phyloP scores from a whole-genome alignment of 1,140 invertebrate genomes.

The Latrodectus geometricus region DNA sequence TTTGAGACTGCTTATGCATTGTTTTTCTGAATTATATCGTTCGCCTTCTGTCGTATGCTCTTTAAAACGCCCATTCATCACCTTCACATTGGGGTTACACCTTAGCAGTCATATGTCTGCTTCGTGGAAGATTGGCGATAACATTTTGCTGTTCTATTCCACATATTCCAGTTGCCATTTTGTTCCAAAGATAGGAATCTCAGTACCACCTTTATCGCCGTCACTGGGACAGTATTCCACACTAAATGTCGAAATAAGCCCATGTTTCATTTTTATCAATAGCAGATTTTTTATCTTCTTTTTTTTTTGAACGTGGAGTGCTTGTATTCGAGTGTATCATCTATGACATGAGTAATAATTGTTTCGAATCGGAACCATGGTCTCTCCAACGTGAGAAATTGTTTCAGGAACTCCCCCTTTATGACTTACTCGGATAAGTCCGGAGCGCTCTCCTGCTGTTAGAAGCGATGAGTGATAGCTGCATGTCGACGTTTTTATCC shows the following conservation, averaged over 20 bases:
- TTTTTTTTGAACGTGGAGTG: neutral
- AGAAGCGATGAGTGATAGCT: conserved; percentile 1
- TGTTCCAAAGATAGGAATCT: neutral
- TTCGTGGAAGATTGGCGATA: no score
- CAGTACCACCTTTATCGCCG: neutral
- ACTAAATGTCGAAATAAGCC: neutral
- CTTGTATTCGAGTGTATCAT: neutral
- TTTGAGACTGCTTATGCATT: no score
- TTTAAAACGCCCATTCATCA: no score
- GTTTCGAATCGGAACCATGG: conserved; percentile 6
- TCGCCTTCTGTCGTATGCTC: no score
- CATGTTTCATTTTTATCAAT: neutral
- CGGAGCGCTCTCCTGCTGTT: conserved; percentile 25
- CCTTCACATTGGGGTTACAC: no score
- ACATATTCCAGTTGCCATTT: neutral
- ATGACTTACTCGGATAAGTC: neutral
- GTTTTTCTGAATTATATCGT: no score
- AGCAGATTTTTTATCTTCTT: neutral
- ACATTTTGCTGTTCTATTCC: neutral
- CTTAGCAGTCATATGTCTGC: no score
- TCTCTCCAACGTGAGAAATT: neutral
- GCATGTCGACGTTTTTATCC: neutral
- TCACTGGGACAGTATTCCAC: neutral
- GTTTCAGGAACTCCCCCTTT: conserved; percentile 25
- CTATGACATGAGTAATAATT: conserved; percentile 14